These are phyloP conservation scores for Pseudorhiza aurosa DNA, from an alignment of 30 jellyfish, hydroid and myxozoan genomes.

Conservation along the genomic window DNA sequence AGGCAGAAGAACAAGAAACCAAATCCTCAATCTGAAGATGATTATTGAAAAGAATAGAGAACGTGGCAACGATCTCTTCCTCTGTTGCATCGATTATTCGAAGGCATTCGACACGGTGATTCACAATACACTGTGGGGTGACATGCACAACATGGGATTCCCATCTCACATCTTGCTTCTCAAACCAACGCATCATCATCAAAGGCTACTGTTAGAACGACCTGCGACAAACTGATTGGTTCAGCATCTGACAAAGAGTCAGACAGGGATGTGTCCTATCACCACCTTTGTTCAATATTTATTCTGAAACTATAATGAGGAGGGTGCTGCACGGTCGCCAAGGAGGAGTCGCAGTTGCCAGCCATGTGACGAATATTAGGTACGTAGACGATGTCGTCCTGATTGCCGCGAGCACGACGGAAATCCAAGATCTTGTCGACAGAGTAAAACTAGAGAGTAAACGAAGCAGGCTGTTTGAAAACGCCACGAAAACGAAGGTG, in stretches of 20 bases:
- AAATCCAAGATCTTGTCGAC: conserved; percentile 42
- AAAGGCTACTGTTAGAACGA: conserved; percentile 33
- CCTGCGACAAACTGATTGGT: conserved; percentile 40
- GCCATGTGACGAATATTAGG: conserved; percentile 11
- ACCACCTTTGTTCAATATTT: conserved; percentile 23
- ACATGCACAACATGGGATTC: conserved; percentile 45
- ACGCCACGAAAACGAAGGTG: conserved; percentile 32
- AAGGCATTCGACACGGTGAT: conserved; percentile 52
- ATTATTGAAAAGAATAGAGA: conserved; percentile 33
- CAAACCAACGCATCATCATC: conserved; percentile 19
- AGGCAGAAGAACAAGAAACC: conserved; percentile 46
- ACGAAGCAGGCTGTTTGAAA: not conserved
- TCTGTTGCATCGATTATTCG: conserved; percentile 39
- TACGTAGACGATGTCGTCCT: conserved; percentile 26
- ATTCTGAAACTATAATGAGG: conserved; percentile 31
- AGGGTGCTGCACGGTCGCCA: not conserved
- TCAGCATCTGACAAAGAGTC: conserved; percentile 32
- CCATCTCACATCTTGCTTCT: conserved; percentile 41
- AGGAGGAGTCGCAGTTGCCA: conserved; percentile 1
- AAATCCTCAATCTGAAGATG: conserved; percentile 29
- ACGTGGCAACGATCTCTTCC: conserved; percentile 5
- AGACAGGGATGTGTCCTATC: conserved; percentile 64
- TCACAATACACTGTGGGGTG: conserved; percentile 9
- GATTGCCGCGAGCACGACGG: conserved; percentile 8
- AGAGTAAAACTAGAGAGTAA: conserved; percentile 22